Conservation (phyloP, 2,888 invertebrate species). For the Hypolimnas misippus region DNA sequence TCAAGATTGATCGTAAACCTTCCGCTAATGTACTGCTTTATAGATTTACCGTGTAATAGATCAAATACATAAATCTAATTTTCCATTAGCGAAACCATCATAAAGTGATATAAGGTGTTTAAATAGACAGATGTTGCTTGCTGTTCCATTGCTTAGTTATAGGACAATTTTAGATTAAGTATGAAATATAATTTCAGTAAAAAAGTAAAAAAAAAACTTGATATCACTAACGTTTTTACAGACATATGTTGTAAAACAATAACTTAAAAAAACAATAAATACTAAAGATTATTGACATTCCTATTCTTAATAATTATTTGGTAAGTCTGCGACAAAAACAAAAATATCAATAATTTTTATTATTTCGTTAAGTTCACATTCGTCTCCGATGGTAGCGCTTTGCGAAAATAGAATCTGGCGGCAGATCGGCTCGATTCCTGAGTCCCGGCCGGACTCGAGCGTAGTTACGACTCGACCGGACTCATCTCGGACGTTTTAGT, state of each 20-base stretch:
- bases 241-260: not conserved
- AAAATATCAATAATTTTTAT: constrained; percentile 62
- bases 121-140: constrained; percentile 13
- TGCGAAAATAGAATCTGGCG: constrained; percentile 84
- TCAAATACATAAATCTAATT: constrained; percentile 62
- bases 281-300: constrained; percentile 16
- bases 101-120: constrained; percentile 29
- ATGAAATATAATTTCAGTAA: not conserved
- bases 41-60: constrained; percentile 55
- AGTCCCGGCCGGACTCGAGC: constrained; percentile 70
- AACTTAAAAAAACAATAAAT: not conserved
- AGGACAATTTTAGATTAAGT: not conserved
- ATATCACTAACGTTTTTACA: no score
- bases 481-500: constrained; percentile 30
- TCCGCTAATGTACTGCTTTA: constrained; percentile 63
- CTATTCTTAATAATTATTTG: not conserved
- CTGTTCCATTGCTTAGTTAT: constrained; percentile 9
- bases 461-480: constrained; percentile 64
- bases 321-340: constrained; percentile 26
- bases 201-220: not conserved
- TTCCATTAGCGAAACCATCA: constrained; percentile 65
- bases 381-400: constrained; percentile 76
- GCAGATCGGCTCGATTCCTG: constrained; percentile 73
- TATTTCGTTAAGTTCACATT: constrained; percentile 72
- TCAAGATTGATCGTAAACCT: constrained; percentile 48